Base-by-base conservation (phyloP, 2,113 vertebrate species). In the Ondatra zibethicus region DNA sequence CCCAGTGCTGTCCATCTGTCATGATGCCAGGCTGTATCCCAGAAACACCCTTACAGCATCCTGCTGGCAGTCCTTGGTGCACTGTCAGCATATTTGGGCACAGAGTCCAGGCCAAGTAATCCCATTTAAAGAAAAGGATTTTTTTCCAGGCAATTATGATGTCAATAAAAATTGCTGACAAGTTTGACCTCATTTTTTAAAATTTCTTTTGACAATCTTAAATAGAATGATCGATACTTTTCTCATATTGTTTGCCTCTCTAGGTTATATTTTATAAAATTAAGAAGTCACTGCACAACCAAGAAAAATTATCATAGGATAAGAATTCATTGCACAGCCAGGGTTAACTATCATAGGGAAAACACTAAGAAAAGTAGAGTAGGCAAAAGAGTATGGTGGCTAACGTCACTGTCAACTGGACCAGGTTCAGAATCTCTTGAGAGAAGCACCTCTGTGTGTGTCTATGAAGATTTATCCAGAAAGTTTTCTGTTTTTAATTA, bases 71-170 rank as follows among this genome's bases (percentile, higher is more conserved):
- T 52, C 61, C 39, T 27, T 14, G n/a, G 78, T 75, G n/a, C 47
- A 55, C 81, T 93, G 94, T 94, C 61, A 94, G 78, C 80, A 90
- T 36, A 86, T 94, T 84, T 93, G 82, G 81, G 72, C 14, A 96
- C 93, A 88, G n/a, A 87, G 47, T 70, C 17, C 36, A 55, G 45
- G 88, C 76, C 78, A 93, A 88, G 66, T 76, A 65, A 90, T 96
- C 96, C 82, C 73, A 94, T 84, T 92, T 96, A 72, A 47, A 96
- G 70, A 93, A 96, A 96, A 87, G 31, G 27, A 61, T 61, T 61
- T 61, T n/a, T 95, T 50, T 87, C 86, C 25, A 81, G 80, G 85
- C 94, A 95, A 65, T 87, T 55, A 91, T 91, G 87, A 92, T n/a
- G 33, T 86, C 73, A 81, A 61, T 89, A 96, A 96, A 87, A 29